Base-by-base conservation (phyloP, 2,888 invertebrate species). In the Sminthurinus aureus region DNA sequence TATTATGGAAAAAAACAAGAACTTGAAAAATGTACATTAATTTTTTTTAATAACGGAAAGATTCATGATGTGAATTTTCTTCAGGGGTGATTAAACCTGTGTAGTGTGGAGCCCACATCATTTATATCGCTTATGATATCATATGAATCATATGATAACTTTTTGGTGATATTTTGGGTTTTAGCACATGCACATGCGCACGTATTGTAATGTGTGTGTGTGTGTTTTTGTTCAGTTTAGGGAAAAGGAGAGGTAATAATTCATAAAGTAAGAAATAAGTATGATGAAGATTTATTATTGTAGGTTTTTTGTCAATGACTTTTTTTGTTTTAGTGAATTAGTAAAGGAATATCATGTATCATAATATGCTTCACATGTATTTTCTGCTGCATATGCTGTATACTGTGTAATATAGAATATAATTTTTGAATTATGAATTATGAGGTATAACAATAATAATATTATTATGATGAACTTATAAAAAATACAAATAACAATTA, bases 71-170 rank as follows among this genome's bases (percentile, higher is more conserved):
- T 15, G 26, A 71, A 71, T 71, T 71, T 71, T 38, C 38, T 38
- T 71, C 26, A 71, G 71, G 71, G 71, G 71, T 71, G 71, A 71
- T 26, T 71, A 71, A 71, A 71, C 24, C 26, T 15, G 18, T 38
- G 0, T 11, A 58, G 58, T 15, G 18, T 38, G 0, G 4, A 58
- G 58, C 13, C 13, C 1, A 58, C 18, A 18, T 58, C 58, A 58
- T 15, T 58, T 58, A 58, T 58, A 15, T 58, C 18, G 9, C 58
- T 58, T 38, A 38, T 6, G 38, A 38, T 38, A 11, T 58, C 4
- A 58, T 58, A 15, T 58, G 58, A 18, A 11, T 58, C 4, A 58
- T 58, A 15, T 58, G 58, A 18, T 50, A 26, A 51, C 50, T 38
- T 38, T 38, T 38, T 38, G 38, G 38, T 38, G 38, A 38, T 38